Conservation (phyloP, 37 sponge, comb jelly and placozoan species). For the Haliclona indistincta region DNA sequence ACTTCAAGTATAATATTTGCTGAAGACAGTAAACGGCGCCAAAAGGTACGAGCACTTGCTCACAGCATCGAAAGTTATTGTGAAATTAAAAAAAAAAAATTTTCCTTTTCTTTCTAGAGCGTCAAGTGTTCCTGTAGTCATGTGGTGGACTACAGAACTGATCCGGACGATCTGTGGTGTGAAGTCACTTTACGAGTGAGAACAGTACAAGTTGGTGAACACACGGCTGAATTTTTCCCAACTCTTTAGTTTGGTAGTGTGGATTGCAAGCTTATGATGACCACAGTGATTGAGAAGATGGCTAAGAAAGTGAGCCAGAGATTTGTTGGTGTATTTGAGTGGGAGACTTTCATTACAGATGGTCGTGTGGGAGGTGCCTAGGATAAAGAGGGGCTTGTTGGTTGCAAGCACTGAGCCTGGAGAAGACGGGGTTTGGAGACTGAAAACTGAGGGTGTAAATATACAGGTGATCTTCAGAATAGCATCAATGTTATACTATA, state of each 20-base stretch:
- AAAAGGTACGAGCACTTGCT: too few relatives aligned
- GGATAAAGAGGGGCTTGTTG: conserved; percentile 69
- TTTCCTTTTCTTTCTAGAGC: conserved; percentile 35
- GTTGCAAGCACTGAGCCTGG: conserved; percentile 33
- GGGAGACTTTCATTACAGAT: conserved; percentile 24
- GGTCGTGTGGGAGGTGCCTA: conserved; percentile 70
- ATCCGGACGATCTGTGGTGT: conserved; percentile 76
- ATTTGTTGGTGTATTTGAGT: neutral
- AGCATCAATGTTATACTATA: neutral
- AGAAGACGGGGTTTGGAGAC: conserved; percentile 33
- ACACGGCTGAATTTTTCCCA: too few relatives aligned
- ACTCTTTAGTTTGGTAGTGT: conserved; percentile 56
- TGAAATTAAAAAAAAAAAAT: neutral
- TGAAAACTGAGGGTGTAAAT: conserved; percentile 89
- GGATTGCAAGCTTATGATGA: conserved; percentile 74
- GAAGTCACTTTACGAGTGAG: conserved; percentile 62
- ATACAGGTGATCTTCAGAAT: conserved; percentile 40
- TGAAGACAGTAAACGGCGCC: too few relatives aligned
- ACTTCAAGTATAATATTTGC: too few relatives aligned
- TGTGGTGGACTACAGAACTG: conserved; percentile 68
- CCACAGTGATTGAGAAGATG: conserved; percentile 55
- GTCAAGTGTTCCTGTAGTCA: conserved; percentile 32
- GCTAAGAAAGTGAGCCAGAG: conserved; percentile 48
- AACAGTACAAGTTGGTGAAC: neutral
- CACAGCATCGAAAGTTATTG: too few relatives aligned